These are phyloP conservation scores for Pseudochaenichthys georgianus DNA, from an alignment of 2,797 vertebrate genomes.

Conservation along the genomic window DNA sequence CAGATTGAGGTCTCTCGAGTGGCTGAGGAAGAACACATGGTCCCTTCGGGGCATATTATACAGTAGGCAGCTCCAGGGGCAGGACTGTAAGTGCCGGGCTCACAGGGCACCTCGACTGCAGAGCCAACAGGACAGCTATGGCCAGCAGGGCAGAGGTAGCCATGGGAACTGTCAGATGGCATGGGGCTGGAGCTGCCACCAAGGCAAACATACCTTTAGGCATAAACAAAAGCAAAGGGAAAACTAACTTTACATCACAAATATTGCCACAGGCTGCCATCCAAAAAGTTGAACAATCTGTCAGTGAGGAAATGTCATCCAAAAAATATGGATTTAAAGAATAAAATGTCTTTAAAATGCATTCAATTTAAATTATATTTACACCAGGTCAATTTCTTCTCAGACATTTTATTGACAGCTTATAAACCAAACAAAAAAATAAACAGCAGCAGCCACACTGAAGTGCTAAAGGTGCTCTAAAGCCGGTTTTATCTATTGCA, in stretches of 20 bases:
- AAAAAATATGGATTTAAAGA: background rate
- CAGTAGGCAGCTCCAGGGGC: conserved; percentile 84
- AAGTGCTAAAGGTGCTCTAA: conserved; percentile 13
- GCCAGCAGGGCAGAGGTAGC: conserved; percentile 90
- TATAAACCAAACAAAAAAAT: background rate
- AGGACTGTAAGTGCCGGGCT: conserved; percentile 90
- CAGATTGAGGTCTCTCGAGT: conserved; percentile 85
- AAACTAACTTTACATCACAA: conserved; percentile 31
- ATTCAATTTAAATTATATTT: background rate
- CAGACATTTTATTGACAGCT: background rate
- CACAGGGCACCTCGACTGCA: conserved; percentile 86
- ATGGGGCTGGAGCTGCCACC: conserved; percentile 86
- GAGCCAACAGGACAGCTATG: conserved; percentile 89
- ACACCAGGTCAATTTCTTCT: background rate
- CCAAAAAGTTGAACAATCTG: conserved; percentile 6
- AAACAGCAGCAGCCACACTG: background rate
- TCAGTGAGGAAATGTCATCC: conserved; percentile 7
- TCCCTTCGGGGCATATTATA: conserved; percentile 87
- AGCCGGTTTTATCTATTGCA: conserved; percentile 9
- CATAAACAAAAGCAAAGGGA: conserved; percentile 31
- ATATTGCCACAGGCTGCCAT: conserved; percentile 25
- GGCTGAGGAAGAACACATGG: conserved; percentile 81
- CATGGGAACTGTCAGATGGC: conserved; percentile 84
- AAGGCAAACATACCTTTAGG: conserved; percentile 89
- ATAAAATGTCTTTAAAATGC: background rate